Base-by-base conservation (phyloP, 2,113 vertebrate species). In the Leucopternis melanops region DNA sequence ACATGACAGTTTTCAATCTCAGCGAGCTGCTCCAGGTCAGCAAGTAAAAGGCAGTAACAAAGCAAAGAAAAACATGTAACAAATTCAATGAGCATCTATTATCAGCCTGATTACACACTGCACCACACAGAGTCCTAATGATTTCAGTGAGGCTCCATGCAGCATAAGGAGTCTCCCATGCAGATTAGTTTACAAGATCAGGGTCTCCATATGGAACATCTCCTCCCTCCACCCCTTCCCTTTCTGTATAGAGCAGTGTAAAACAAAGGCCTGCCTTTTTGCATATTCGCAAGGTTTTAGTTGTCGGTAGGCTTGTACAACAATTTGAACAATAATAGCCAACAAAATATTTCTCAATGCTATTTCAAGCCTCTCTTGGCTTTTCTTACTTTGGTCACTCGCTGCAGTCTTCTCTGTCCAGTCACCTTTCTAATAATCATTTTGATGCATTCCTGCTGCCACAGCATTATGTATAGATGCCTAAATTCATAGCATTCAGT, bases 101-200 rank as follows among this genome's bases (percentile, higher is more conserved):
- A 96, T 97, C 92, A 95, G 92, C 92, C 81, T 97, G 95, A 95
- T 97, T 95, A 89, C 89, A 95, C 89, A 55, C 66, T 90, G 87
- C 81, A 94, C 78, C 92, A 89, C 77, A 91, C 71, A 75, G 77
- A 87, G 92, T 72, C 86, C 91, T 96, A 94, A 94, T 94, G 94
- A 92, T 95, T 94, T 91, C 83, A 94, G 65, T 38, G 91, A 88
- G 65, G 83, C 80, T 95, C 58, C 52, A 36, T 75, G 81, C 83
- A 96, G 85, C 92, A 97, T 85, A 92, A 92, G 90, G 88, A 95
- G 86, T 78, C 91, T 95, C 70, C 95, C 80, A 94, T 94, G 94
- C 86, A 94, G 91, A 95, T 89, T 89, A 94, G 88, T 92, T 95
- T 87, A 72, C 86, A 89, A 72, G 92, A 97, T 97, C 83, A 89